These are phyloP conservation scores for Coregonus suidteri DNA, from an alignment of 2,797 vertebrate genomes.

Conservation along the genomic window DNA sequence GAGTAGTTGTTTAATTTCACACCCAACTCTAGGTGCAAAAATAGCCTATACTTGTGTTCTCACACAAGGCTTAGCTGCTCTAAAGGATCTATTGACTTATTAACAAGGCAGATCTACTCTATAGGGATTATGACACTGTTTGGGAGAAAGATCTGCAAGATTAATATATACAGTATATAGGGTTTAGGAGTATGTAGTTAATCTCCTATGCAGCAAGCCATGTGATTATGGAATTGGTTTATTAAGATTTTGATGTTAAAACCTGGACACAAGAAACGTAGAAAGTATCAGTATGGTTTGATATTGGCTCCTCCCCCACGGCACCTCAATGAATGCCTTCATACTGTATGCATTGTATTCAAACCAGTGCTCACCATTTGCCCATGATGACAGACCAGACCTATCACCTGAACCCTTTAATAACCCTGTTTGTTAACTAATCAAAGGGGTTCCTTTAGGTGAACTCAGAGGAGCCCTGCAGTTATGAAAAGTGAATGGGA, in stretches of 20 bases:
- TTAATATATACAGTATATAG: too few relatives aligned
- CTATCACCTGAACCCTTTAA: not conserved
- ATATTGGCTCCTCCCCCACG: too few relatives aligned
- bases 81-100: too few relatives aligned
- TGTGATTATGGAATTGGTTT: not conserved
- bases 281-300: not conserved
- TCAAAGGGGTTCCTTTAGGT: not conserved
- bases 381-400: not conserved
- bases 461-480: not conserved
- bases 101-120: not conserved
- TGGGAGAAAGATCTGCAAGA: not conserved
- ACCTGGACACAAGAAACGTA: not conserved
- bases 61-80: not conserved
- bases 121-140: not conserved
- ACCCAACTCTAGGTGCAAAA: slow-evolving; percentile 2
- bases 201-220: slow-evolving; percentile 7
- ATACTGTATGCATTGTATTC: not conserved
- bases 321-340: too few relatives aligned
- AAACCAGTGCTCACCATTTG: not conserved
- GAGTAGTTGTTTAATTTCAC: slow-evolving; percentile 44
- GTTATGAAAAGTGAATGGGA: slow-evolving; percentile 4
- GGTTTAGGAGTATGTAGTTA: too few relatives aligned
- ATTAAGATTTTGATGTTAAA: not conserved
- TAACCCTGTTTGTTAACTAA: slow-evolving; percentile 5
- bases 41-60: not conserved